Conservation (phyloP, 2,113 vertebrate species). For the Piprites chloris region DNA sequence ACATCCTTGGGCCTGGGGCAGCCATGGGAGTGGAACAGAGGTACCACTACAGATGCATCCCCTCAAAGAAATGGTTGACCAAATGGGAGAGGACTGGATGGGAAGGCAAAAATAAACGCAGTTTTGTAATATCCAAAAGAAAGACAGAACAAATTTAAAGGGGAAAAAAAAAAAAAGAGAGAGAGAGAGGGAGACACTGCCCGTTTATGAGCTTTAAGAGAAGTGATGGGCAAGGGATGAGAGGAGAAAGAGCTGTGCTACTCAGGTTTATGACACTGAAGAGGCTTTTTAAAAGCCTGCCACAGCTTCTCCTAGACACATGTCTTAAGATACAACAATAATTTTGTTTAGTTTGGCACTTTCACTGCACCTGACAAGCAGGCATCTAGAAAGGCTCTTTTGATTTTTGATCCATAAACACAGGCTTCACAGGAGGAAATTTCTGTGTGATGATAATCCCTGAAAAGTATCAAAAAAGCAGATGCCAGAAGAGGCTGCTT, state of each 20-base stretch:
- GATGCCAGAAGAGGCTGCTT: background rate
- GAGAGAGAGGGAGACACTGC: background rate
- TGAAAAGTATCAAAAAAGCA: background rate
- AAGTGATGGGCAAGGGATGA: accelerated
- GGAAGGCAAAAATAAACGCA: background rate
- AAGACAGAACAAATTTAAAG: background rate
- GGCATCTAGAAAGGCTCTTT: background rate
- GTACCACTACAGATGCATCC: background rate
- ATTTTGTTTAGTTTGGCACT: background rate
- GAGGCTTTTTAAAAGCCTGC: background rate
- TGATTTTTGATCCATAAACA: background rate
- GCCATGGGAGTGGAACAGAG: background rate
- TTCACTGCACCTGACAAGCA: background rate
- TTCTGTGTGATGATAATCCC: background rate
- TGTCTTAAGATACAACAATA: background rate
- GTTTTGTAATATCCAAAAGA: background rate
- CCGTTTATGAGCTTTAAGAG: background rate
- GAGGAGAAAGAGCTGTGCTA: background rate
- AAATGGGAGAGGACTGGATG: background rate
- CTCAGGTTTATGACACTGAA: background rate
- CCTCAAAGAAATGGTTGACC: background rate
- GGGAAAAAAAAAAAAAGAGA: background rate
- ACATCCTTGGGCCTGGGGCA: background rate
- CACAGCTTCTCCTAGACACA: background rate
- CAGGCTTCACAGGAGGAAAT: background rate